Evolutionary conservation across 2,888 invertebrate species (phyloP).

Genomic region (Hetaerina titia): DNA sequence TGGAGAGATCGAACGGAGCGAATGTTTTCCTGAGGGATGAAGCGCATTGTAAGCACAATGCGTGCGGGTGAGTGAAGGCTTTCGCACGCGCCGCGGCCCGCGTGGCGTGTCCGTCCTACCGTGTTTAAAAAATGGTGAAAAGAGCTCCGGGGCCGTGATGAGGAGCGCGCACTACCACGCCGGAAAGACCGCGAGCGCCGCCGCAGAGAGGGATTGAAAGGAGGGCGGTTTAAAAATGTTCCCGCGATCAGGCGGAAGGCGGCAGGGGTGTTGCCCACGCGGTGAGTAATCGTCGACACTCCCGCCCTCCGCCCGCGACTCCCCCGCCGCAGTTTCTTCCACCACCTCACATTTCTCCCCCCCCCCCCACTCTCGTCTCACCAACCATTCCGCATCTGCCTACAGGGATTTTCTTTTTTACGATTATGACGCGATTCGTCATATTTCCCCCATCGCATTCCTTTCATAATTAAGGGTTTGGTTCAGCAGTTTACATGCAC

Average conservation of each 20-base stretch:
- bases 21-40: background rate
- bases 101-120: background rate
- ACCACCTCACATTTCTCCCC: background rate
- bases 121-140: background rate
- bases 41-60: background rate
- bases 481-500: too few species aligned
- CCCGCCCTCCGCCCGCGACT: background rate
- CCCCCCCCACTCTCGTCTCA: background rate
- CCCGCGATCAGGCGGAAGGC: slow-evolving; percentile 3
- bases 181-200: background rate
- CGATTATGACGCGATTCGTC: background rate
- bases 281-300: slow-evolving; percentile 28
- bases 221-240: slow-evolving; percentile 28
- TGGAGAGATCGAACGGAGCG: background rate
- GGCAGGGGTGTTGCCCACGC: background rate
- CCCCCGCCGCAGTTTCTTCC: background rate
- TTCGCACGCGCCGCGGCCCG: background rate
- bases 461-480: background rate
- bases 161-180: background rate
- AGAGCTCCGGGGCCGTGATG: background rate
- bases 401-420: too few species aligned
- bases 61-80: background rate
- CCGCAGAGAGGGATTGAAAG: background rate
- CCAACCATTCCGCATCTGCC: background rate
- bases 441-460: background rate